Conservation (phyloP, 2,113 vertebrate genomes). For the Sinocyclocheilus anshuiensis region DNA sequence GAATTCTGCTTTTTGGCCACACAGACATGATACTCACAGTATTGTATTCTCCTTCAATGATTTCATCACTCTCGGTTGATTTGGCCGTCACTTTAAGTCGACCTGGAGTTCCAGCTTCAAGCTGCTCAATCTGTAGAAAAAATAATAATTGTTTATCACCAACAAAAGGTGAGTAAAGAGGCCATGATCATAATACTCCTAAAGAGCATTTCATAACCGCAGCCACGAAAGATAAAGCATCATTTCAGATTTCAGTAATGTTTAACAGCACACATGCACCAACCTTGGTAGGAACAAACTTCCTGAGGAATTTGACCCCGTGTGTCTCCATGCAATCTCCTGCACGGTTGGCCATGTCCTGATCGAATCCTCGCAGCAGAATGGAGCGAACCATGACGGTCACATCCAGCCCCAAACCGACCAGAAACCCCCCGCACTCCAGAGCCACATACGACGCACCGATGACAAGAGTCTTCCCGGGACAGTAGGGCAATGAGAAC, state of each 20-base stretch:
- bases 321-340: conserved; percentile 89
- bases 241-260: neutral
- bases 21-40: conserved; percentile 78
- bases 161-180: neutral
- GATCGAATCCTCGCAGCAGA: conserved; percentile 93
- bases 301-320: conserved; percentile 86
- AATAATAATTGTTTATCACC: conserved; percentile 9
- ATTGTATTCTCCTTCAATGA: conserved; percentile 86
- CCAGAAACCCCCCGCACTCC: conserved; percentile 95
- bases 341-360: conserved; percentile 90
- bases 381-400: conserved; percentile 94
- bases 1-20: neutral
- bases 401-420: conserved; percentile 88
- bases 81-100: conserved; percentile 87
- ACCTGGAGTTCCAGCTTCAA: conserved; percentile 89
- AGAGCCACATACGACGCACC: conserved; percentile 93
- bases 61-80: conserved; percentile 81
- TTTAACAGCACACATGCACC: conserved; percentile 53
- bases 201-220: conserved; percentile 20
- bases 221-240: neutral
- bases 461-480: conserved; percentile 90
- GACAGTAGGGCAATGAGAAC: conserved; percentile 91
- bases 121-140: conserved; percentile 79
- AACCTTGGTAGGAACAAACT: conserved; percentile 84
- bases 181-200: neutral